Base-by-base conservation (phyloP, 1,140 invertebrate genomes). In the Wiebesia pumilae region DNA sequence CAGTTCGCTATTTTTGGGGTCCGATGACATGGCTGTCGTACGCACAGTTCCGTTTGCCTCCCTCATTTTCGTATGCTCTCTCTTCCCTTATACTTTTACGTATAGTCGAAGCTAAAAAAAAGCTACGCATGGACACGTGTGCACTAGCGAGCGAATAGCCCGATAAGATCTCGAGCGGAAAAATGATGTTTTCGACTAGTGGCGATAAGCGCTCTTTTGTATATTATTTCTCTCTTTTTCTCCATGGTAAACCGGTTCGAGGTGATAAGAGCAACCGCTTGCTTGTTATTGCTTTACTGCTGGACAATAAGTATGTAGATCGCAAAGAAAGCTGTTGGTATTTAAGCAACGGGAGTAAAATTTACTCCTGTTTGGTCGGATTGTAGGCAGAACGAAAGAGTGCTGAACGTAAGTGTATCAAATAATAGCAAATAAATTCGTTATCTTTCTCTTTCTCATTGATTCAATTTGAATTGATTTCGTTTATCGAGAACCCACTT, bases 161-260 rank as follows among this genome's bases (percentile, higher is more conserved):
- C 40, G 85, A 86, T 86, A 86, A 83, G 54, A 86, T 86, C 85
- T 83, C 81, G 40, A 79, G 85, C 85, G 80, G 85, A 86, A 86
- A 86, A 86, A 86, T 86, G 81, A 86, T 82, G 85, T 83, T 86
- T 86, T 81, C 85, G 73, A 86, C 78, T 69, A 58, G 62, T 38
- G 1, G 12, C 65, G 84, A 86, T 86, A 86, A 86, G 69, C 65
- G n/a, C n/a, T 54, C 69, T 85, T 79, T 47, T 24, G 2, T 75
- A 24, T 4, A 54, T 30, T 4, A 51, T n/a, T n/a, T 35, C 27
- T 80, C 33, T 69, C n/a, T 51, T 73, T 73, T 85, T 73, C n/a
- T 38, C n/a, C 71, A 9, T 24, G 62, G 16, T 47, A 40, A 80
- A 86, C 84, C 69, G 77, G 51, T 73, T 81, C 54, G 78, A 47